These are phyloP conservation scores for Lathronympha strigana DNA, from an alignment of 2,888 invertebrate species.

Conservation along the genomic window DNA sequence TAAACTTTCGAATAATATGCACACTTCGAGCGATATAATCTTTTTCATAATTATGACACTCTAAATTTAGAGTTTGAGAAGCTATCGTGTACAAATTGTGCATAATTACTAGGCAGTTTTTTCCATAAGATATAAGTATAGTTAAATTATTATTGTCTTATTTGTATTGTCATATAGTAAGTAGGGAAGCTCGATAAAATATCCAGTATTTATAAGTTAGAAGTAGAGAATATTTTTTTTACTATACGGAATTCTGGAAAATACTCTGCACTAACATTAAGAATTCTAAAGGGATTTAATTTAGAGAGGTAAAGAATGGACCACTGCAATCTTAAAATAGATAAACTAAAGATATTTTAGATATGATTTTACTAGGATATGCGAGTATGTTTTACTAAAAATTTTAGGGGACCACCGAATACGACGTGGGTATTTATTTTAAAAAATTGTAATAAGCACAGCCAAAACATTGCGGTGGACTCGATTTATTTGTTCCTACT, in stretches of 20 bases:
- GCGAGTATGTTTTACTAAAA: conserved; percentile 51
- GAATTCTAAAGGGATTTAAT: conserved; percentile 51
- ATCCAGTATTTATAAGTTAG: conserved; percentile 42
- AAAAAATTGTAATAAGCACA: conserved; percentile 73
- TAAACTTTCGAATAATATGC: conserved; percentile 7
- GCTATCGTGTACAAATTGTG: background rate
- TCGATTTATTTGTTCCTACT: conserved; percentile 65
- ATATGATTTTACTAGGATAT: conserved; percentile 51
- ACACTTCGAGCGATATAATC: background rate
- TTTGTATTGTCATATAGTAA: conserved; percentile 70
- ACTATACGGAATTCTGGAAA: conserved; percentile 45
- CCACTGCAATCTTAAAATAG: conserved; percentile 59
- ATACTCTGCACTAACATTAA: conserved; percentile 49
- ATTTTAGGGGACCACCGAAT: conserved; percentile 58
- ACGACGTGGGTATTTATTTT: conserved; percentile 57
- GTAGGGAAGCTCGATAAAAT: conserved; percentile 75
- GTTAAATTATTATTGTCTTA: conserved; percentile 63
- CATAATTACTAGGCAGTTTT: background rate
- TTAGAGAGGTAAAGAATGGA: conserved; percentile 66
- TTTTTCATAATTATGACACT: background rate
- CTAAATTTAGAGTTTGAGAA: background rate
- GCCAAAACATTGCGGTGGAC: conserved; percentile 78
- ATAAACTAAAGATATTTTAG: conserved; percentile 44
- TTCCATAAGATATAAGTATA: conserved; percentile 41
- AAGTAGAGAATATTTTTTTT: conserved; percentile 39